These are phyloP conservation scores for Leiothrix lutea DNA, from an alignment of 2,113 vertebrate genomes.

Conservation along the genomic window DNA sequence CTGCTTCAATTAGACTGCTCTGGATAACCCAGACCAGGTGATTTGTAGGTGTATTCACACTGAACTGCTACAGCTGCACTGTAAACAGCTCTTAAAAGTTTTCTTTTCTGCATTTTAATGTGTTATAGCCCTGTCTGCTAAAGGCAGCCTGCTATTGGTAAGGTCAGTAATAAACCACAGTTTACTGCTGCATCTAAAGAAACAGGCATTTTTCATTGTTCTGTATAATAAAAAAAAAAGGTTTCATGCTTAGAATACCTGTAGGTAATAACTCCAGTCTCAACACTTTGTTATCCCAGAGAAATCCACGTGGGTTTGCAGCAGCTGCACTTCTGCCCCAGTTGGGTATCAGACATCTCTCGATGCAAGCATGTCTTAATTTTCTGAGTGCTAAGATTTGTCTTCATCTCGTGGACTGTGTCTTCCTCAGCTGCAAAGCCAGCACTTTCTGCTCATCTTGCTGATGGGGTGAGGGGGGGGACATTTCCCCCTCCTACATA, in stretches of 20 bases:
- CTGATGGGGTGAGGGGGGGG: background rate
- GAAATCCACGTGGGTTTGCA: background rate
- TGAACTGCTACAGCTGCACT: background rate
- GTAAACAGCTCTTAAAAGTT: background rate
- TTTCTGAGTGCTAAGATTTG: background rate
- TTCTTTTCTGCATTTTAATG: background rate
- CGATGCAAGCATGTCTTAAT: background rate
- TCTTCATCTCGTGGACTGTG: background rate
- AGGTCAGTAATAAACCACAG: background rate
- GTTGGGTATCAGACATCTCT: background rate
- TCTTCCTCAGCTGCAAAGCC: background rate
- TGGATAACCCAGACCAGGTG: background rate
- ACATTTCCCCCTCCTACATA: background rate
- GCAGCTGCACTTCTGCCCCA: background rate
- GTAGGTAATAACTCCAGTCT: background rate
- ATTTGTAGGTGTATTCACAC: background rate
- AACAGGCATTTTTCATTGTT: background rate
- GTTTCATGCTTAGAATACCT: background rate
- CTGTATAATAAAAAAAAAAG: fast-evolving
- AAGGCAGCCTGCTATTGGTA: background rate
- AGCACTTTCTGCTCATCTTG: background rate
- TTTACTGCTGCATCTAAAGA: background rate
- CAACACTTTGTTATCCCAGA: background rate
- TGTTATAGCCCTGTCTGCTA: background rate
- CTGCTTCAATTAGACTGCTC: background rate